phyloP scores from a whole-genome alignment of 2,113 vertebrate genomes.

The Isichthys henryi region DNA sequence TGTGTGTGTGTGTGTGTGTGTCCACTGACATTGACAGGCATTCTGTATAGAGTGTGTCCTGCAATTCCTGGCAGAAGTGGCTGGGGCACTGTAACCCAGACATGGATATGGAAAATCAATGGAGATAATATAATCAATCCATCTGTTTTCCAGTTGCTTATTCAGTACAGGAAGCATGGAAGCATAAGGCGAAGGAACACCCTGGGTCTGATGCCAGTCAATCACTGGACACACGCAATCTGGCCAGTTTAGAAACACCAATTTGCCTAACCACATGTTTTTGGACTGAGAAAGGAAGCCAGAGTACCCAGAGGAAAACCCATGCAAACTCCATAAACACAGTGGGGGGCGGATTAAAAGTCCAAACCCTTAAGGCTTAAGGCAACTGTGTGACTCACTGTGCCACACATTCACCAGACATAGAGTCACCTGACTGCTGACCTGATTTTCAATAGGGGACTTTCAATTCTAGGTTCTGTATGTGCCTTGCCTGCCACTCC shows the following conservation, averaged over 20 bases:
- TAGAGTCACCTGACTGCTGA: neutral
- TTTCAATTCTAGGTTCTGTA: neutral
- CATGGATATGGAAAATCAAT: neutral
- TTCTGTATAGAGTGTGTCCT: neutral
- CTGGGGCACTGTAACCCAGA: neutral
- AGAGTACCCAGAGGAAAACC: neutral
- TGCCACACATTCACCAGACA: neutral
- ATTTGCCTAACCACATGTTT: slow-evolving; percentile 6
- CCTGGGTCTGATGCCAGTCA: neutral
- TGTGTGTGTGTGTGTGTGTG: neutral
- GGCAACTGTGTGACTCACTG: neutral
- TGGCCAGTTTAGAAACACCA: neutral
- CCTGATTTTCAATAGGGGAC: neutral
- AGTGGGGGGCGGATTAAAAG: neutral
- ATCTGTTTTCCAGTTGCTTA: neutral
- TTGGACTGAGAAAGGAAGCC: neutral
- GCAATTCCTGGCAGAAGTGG: neutral
- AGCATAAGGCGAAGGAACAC: neutral
- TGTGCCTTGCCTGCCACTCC: neutral
- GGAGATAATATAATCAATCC: neutral
- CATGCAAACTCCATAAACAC: slow-evolving; percentile 1
- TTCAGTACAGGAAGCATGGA: neutral
- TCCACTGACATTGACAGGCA: neutral
- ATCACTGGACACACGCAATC: neutral
- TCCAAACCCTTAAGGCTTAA: neutral